These are phyloP conservation scores for Carabus problematicus DNA, from an alignment of 2,888 invertebrate species.

Conservation along the genomic window DNA sequence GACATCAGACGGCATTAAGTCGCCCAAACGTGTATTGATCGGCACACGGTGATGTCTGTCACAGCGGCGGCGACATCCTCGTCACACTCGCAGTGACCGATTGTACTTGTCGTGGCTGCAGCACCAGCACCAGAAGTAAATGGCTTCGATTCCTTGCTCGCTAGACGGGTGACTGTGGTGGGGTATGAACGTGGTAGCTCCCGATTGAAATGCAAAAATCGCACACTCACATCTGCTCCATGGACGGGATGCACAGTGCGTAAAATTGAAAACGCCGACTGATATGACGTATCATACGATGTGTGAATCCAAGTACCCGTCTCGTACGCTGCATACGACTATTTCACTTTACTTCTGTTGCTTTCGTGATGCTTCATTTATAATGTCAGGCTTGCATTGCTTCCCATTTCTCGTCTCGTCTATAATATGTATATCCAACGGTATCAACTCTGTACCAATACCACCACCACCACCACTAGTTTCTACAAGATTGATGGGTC, in stretches of 20 bases:
- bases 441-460: too few species aligned
- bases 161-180: conserved; percentile 21
- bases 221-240: conserved; percentile 43
- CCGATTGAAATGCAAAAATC: conserved; percentile 46
- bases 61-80: neutral
- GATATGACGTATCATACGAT: conserved; percentile 52
- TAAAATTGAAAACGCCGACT: conserved; percentile 55
- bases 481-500: too few species aligned
- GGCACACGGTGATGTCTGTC: conserved; percentile 27
- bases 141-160: neutral
- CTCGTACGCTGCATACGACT: too few species aligned
- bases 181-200: conserved; percentile 50
- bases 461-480: too few species aligned
- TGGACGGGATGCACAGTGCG: conserved; percentile 50
- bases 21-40: conserved; percentile 46
- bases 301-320: conserved; percentile 13
- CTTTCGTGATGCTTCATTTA: too few species aligned
- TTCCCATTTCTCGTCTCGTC: too few species aligned
- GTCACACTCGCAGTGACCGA: conserved; percentile 4
- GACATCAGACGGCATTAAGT: conserved; percentile 50
- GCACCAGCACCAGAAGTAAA: neutral
- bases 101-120: conserved; percentile 15
- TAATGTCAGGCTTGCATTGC: too few species aligned
- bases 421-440: too few species aligned
- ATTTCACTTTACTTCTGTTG: too few species aligned